Evolutionary conservation across 64 coral and sea anemone species (phyloP).

Genomic region (Dendronephthya gigantea): DNA sequence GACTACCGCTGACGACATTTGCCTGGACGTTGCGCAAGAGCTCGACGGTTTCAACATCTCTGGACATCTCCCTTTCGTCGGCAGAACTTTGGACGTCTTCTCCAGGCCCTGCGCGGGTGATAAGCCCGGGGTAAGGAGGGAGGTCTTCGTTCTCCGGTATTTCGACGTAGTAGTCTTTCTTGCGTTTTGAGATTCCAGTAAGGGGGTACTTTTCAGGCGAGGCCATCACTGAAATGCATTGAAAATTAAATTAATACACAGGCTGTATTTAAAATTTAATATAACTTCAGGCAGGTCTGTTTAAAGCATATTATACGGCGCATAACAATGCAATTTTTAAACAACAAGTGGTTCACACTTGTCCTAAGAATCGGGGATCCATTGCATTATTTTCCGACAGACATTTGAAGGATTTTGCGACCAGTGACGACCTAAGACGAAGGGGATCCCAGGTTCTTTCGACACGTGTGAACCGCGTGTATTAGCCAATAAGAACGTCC

Average conservation of each 20-base stretch:
- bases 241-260: background rate
- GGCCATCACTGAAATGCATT: background rate
- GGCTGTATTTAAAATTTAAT: too few relatives aligned
- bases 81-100: background rate
- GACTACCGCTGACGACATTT: background rate
- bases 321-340: too few relatives aligned
- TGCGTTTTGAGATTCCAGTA: background rate
- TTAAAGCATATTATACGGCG: too few relatives aligned
- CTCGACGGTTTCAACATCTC: background rate
- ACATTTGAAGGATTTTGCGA: too few relatives aligned
- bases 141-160: background rate
- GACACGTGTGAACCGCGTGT: background rate
- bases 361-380: too few relatives aligned
- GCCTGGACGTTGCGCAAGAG: background rate
- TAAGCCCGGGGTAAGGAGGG: background rate
- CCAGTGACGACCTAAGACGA: too few relatives aligned
- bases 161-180: background rate
- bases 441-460: too few relatives aligned
- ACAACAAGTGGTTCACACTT: too few relatives aligned
- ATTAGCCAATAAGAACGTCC: background rate
- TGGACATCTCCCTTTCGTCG: background rate
- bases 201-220: background rate
- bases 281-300: too few relatives aligned
- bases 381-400: too few relatives aligned
- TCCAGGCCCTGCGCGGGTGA: background rate